Evolutionary conservation across 2,888 invertebrate species (phyloP).

Genomic region (Unio delphinus): DNA sequence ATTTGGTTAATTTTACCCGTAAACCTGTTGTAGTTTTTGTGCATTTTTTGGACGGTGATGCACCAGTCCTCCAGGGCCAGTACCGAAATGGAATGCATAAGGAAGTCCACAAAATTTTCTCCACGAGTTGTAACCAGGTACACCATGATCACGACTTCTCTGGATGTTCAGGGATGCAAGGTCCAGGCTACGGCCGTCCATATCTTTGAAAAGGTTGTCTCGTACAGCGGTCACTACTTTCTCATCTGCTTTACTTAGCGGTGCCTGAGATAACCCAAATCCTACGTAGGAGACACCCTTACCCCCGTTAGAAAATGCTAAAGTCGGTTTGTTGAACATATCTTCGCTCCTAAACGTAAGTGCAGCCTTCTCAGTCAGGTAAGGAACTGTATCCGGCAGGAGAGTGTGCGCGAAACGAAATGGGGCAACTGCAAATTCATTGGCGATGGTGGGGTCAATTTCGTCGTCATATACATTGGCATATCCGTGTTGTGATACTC

Average conservation of each 20-base stretch:
- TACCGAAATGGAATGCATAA: constrained; percentile 33
- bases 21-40: constrained; percentile 27
- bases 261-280: constrained; percentile 26
- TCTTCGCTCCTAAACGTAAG: no score
- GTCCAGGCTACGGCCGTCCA: constrained; percentile 75
- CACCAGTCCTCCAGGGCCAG: constrained; percentile 26
- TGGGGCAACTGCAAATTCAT: constrained; percentile 97
- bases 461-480: constrained; percentile 87
- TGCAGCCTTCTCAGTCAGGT: no score
- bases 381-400: constrained; percentile 76
- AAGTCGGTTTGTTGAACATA: no score
- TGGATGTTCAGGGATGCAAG: constrained; percentile 91
- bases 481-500: constrained; percentile 81
- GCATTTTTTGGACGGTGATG: constrained; percentile 32
- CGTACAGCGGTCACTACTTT: constrained; percentile 72
- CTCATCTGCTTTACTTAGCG: constrained; percentile 29
- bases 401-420: constrained; percentile 93
- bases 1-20: constrained; percentile 20
- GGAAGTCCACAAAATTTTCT: constrained; percentile 68
- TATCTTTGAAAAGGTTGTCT: constrained; percentile 84
- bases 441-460: constrained; percentile 82
- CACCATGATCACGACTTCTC: constrained; percentile 89
- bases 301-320: no score
- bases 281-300: constrained; percentile 29
- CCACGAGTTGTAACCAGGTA: constrained; percentile 85